Evolutionary conservation across 2,113 vertebrate genomes (phyloP).

Genomic region (Miniopterus natalensis): DNA sequence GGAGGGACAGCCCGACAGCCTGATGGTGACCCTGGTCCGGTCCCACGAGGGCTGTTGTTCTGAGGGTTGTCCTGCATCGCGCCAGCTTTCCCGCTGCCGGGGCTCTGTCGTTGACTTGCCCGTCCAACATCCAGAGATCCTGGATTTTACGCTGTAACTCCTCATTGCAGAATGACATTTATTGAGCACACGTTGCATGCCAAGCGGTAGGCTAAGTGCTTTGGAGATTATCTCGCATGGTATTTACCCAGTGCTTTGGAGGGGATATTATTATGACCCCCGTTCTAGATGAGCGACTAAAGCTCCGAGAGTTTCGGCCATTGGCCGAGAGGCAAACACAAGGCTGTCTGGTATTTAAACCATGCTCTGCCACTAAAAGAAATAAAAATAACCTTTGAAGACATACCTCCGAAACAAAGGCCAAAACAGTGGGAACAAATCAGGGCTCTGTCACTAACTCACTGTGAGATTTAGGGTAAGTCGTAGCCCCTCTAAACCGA

Average conservation of each 20-base stretch:
- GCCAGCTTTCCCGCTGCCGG: neutral
- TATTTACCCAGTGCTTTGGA: neutral
- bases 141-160: neutral
- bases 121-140: neutral
- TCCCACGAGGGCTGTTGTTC: neutral
- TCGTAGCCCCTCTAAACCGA: neutral
- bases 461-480: neutral
- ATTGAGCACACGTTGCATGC: neutral
- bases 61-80: neutral
- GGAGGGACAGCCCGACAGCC: neutral
- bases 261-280: no score
- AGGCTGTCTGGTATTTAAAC: neutral
- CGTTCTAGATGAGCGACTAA: neutral
- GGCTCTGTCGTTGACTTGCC: neutral
- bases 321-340: neutral
- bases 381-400: neutral
- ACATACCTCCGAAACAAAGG: neutral
- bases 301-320: neutral
- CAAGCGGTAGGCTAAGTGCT: neutral
- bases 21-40: neutral
- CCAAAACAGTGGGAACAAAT: neutral
- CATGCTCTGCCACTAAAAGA: neutral
- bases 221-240: neutral
- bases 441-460: neutral
- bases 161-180: neutral